These are phyloP conservation scores for Acrossocheilus wenchowensis DNA, from an alignment of 2,797 vertebrate genomes.

Conservation along the genomic window DNA sequence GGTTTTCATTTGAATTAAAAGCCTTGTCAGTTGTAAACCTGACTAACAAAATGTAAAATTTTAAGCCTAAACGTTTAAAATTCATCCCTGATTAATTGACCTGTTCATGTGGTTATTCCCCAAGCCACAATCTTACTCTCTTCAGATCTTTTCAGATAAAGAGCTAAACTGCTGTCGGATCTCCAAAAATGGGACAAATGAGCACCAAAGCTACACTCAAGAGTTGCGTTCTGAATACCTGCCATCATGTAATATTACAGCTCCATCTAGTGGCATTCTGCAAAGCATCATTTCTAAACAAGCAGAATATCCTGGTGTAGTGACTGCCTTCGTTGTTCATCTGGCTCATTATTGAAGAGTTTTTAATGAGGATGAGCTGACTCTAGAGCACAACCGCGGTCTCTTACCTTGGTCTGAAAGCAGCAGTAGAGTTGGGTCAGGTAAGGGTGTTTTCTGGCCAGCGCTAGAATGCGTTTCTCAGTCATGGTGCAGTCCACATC, in stretches of 20 bases:
- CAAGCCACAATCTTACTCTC: not conserved
- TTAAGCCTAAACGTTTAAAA: not conserved
- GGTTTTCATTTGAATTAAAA: not conserved
- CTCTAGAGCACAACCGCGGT: not conserved
- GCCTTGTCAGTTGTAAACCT: not conserved
- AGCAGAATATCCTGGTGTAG: not conserved
- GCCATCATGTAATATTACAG: constrained; percentile 6
- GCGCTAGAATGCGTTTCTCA: constrained; percentile 93
- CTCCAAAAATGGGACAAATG: not conserved
- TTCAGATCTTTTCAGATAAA: constrained; percentile 15
- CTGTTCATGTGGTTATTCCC: not conserved
- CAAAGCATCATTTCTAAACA: not conserved
- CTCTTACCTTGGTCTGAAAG: constrained; percentile 93
- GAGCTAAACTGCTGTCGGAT: not conserved
- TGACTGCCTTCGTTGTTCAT: not conserved
- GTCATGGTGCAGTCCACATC: constrained; percentile 98
- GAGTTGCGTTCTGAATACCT: not conserved
- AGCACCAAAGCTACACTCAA: not conserved
- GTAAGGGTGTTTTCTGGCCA: constrained; percentile 93
- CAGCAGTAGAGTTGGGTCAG: constrained; percentile 97
- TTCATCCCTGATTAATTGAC: not conserved
- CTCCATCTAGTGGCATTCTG: constrained; percentile 52
- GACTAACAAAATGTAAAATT: not conserved
- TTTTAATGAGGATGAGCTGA: not conserved
- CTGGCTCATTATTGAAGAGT: not conserved